These are phyloP conservation scores for Anthopleura sola DNA, from an alignment of 64 coral and sea anemone species.

Conservation along the genomic window DNA sequence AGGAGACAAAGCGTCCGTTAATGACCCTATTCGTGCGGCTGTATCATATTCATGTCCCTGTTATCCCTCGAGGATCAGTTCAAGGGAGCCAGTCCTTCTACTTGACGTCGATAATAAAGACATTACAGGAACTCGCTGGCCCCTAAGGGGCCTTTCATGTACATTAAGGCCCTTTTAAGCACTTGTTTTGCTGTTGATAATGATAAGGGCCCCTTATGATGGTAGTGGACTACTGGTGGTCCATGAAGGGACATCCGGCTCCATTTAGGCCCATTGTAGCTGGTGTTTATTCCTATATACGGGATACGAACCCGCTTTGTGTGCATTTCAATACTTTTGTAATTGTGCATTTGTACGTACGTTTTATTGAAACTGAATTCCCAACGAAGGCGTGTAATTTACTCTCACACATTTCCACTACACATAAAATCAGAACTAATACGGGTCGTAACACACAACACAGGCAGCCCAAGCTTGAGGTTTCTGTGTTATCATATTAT, in stretches of 20 bases:
- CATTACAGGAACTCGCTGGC: constrained; percentile 82
- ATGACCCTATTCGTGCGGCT: constrained; percentile 79
- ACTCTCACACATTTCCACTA: no score
- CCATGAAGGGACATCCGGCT: neutral
- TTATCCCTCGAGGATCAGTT: constrained; percentile 79
- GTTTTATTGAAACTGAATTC: no score
- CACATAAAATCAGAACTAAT: no score
- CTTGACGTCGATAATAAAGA: constrained; percentile 97
- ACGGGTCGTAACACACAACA: no score
- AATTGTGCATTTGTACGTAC: no score
- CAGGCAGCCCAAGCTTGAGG: no score
- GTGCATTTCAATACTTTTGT: no score
- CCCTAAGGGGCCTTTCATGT: constrained; percentile 78
- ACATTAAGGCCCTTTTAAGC: constrained; percentile 84
- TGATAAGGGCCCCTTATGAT: neutral
- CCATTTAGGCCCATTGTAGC: neutral
- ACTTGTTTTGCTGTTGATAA: neutral
- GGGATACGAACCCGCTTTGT: no score
- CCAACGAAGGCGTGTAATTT: no score
- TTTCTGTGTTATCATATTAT: no score
- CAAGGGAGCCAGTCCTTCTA: constrained; percentile 81
- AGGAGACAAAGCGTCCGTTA: constrained; percentile 78
- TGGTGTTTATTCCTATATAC: neutral
- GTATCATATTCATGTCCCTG: constrained; percentile 97
- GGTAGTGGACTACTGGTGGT: no score